A percentile compares a stretch with the other conserved stretches of the same genome.
Evolutionary conservation across 2,888 invertebrate genomes (phyloP).

Genomic region (Drosophila incognita): DNA sequence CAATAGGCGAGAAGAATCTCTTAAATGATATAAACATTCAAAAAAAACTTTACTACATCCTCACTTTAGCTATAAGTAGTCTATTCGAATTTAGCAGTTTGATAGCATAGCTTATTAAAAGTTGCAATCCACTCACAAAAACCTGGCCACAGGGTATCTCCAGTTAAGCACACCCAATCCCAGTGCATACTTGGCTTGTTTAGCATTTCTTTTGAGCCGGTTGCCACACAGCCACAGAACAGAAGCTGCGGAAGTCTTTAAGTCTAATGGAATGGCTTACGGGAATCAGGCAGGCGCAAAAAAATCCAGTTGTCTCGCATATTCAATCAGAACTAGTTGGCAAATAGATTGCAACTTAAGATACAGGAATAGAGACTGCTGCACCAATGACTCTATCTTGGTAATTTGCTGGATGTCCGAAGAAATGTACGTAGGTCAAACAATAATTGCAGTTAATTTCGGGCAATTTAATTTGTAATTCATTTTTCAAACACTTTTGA

Average conservation of each 20-base stretch:
- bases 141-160: conserved; percentile 7
- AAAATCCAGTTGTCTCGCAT: conserved; percentile 39
- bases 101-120: neutral
- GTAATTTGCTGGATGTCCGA: conserved; percentile 24
- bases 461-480: conserved; percentile 10
- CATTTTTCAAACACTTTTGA: neutral
- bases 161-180: neutral
- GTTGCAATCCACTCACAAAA: neutral
- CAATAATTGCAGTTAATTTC: conserved; percentile 24
- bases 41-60: neutral
- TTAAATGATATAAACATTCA: neutral
- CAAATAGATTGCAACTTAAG: conserved; percentile 37
- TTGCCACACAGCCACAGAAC: conserved; percentile 66
- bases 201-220: conserved; percentile 47
- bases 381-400: conserved; percentile 46
- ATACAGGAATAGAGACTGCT: conserved; percentile 10
- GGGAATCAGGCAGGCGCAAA: conserved; percentile 21
- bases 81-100: neutral
- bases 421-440: conserved; percentile 43
- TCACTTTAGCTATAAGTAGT: neutral
- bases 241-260: conserved; percentile 73
- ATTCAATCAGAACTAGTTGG: conserved; percentile 46
- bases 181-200: neutral
- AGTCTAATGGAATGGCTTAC: conserved; percentile 63
- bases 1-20: neutral